phyloP scores from a whole-genome alignment of 2,113 vertebrate genomes.

The Anolis carolinensis region DNA sequence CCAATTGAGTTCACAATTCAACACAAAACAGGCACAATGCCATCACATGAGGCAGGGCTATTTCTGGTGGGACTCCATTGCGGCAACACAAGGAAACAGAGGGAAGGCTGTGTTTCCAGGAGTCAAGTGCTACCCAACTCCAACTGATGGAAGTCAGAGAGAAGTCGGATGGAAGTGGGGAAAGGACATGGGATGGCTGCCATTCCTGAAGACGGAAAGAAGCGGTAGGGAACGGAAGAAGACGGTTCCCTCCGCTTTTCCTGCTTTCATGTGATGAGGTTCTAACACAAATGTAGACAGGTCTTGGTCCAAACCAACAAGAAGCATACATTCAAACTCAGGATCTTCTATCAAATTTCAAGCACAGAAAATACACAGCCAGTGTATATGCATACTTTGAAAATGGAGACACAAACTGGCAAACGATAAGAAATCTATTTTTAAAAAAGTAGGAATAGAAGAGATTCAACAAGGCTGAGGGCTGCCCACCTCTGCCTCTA shows the following conservation, averaged over 20 bases:
- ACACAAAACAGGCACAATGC: background rate
- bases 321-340: background rate
- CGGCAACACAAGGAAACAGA: too few relatives aligned
- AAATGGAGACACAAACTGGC: slow-evolving; percentile 27
- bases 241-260: too few relatives aligned
- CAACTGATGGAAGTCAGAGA: too few relatives aligned
- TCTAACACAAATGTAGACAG: background rate
- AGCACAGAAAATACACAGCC: background rate
- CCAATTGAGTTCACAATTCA: background rate
- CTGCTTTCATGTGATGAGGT: too few relatives aligned
- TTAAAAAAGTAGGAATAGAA: background rate
- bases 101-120: too few relatives aligned
- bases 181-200: too few relatives aligned
- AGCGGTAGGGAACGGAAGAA: too few relatives aligned
- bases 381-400: background rate
- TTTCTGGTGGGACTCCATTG: too few relatives aligned
- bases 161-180: too few relatives aligned
- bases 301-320: background rate
- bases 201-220: too few relatives aligned
- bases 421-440: background rate
- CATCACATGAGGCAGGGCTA: too few relatives aligned
- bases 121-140: too few relatives aligned
- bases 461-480: background rate
- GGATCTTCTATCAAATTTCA: background rate
- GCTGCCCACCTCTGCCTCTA: background rate